Evolutionary conservation across 2,113 vertebrate genomes (phyloP).

Genomic region (Bombycilla garrulus): DNA sequence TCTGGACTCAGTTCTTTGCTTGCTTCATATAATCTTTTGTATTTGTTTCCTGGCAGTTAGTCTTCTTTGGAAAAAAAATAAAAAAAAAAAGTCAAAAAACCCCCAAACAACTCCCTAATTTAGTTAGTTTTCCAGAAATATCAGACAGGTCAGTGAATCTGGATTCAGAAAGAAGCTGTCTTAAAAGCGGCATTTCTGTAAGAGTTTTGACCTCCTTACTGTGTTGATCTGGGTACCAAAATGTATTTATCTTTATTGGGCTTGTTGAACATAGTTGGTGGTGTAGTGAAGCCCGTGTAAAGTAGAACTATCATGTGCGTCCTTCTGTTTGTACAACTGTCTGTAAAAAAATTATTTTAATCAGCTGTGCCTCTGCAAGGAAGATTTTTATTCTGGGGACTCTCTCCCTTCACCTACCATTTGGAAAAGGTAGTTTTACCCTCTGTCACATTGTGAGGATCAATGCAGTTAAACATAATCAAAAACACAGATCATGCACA

Average conservation of each 20-base stretch:
- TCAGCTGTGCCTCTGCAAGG: background rate
- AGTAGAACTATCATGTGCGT: background rate
- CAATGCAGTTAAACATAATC: background rate
- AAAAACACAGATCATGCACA: background rate
- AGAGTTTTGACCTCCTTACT: background rate
- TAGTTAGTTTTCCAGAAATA: background rate
- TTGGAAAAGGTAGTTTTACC: background rate
- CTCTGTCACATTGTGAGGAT: background rate
- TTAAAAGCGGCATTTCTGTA: background rate
- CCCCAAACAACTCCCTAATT: background rate
- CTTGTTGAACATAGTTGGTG: background rate
- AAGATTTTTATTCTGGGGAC: background rate
- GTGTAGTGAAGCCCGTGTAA: background rate
- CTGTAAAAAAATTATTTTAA: background rate
- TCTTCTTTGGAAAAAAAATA: background rate
- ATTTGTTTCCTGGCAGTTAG: background rate
- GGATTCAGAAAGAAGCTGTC: background rate
- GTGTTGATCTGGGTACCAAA: background rate
- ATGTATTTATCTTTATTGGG: background rate
- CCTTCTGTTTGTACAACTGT: background rate
- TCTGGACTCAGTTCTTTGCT: background rate
- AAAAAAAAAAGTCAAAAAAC: too few species aligned
- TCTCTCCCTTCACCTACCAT: rapidly evolving
- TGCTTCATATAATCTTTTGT: background rate
- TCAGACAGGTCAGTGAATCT: background rate